Base-by-base conservation (phyloP, 2,888 invertebrate genomes). In the Apodemia mormo region DNA sequence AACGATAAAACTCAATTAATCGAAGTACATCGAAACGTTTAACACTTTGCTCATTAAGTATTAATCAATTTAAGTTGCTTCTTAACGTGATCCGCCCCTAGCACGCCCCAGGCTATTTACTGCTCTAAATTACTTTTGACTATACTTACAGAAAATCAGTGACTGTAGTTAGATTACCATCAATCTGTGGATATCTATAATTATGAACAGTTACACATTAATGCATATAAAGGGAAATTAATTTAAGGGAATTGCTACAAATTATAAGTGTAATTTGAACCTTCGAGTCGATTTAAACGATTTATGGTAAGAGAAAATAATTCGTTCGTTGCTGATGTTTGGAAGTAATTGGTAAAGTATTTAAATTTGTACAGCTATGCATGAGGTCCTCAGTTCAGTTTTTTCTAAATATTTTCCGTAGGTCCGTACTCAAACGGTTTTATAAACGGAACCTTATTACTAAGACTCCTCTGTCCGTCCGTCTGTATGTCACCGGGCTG, bases 41-140 rank as follows among this genome's bases (percentile, higher is more conserved):
- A 85, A 82, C 85, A 81, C 82, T 81, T 78, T 72, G 74, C 83
- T 87, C 85, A 89, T 88, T 88, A 90, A 87, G 85, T 85, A 87
- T 86, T 86, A 86, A 89, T 90, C 87, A 89, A 88, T 87, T 77
- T 76, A 72, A 78, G 78, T 73, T 67, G 72, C 75, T 70, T 69
- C 73, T 66, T 68, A 58, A 8, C 69, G 73, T 69, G 75, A 67
- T 72, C 78, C 76, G 77, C 82, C 84, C 76, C 68, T 68, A 70
- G 30, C 49, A 66, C 74, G 82, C 83, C 79, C 71, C 71, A 71
- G 74, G 80, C 78, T 79, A 73, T 76, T 77, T 78, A 75, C 75
- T 78, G 81, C 80, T 77, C 80, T 75, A 76, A 77, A 81, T 80
- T 78, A 77, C 77, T 75, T 72, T 69, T 73, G 75, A 73, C 52